Evolutionary conservation across 2,888 invertebrate genomes (phyloP), one percentile per base, ranked within the genome.

Genomic region (Ennomos quercinarius): DNA sequence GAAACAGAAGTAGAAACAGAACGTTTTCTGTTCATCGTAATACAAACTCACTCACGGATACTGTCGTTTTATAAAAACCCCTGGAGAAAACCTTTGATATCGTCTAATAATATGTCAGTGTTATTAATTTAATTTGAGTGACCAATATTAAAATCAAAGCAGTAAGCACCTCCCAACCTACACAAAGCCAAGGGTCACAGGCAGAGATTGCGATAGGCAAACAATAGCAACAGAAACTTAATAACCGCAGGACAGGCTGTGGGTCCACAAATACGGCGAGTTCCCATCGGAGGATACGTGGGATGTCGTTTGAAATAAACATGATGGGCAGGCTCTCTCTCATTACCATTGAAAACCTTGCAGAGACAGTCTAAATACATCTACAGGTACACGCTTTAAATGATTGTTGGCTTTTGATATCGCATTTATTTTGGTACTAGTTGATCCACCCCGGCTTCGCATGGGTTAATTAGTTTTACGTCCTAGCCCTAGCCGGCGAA

Each of bases 301-400:
- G 78, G 73, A 71, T 73, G 74, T 76, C 66, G 67, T 70, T 72
- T 70, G 68, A 72, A 77, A 76, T 74, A 70, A 67, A 78, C 75
- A 78, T 74, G 75, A 75, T 72, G 72, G 68, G 69, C 66, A 61
- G 60, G 66, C 76, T 78, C 78, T 78, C 78, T 72, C 78, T 77
- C 75, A 79, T 77, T 78, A 77, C 71, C 76, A 78, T 80, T 74
- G 70, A 74, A 70, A 71, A 68, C 68, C 70, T 67, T 58, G 64
- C 50, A 69, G 70, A 63, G 69, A 66, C 65, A 60, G 61, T 63
- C 57, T 58, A 62, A 36, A 64, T 65, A 63, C 54, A 54, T 58
- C 64, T 52, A 57, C 62, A 65, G 61, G 46, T 56, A 57, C 17
- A 66, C 55, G 49, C 50, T 37, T 8, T 12, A 10, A 36, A 12